Percentiles rank a stretch among this genome's conserved stretches.
Evolutionary conservation across 2,113 vertebrate genomes (phyloP).

Genomic region (Sinocyclocheilus maitianheensis): DNA sequence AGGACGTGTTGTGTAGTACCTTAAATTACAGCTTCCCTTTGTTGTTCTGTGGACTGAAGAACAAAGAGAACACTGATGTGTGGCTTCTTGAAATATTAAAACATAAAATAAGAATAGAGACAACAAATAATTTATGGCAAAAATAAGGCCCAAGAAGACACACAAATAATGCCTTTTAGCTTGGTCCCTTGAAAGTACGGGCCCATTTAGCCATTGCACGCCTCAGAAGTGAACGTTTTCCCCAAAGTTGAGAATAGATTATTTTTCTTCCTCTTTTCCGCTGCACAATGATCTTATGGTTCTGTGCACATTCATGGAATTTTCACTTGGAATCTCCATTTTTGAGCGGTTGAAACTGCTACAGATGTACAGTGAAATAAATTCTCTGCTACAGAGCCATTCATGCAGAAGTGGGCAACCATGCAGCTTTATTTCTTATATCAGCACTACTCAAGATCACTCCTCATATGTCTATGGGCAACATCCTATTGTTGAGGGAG

Average conservation of each 20-base stretch:
- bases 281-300: constrained; percentile 60
- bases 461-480: constrained; percentile 63
- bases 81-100: constrained; percentile 74
- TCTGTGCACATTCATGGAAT: constrained; percentile 53
- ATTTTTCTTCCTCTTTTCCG: constrained; percentile 32
- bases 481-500: constrained; percentile 47
- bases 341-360: constrained; percentile 41
- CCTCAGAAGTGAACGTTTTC: not conserved
- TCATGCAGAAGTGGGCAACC: constrained; percentile 64
- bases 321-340: constrained; percentile 56
- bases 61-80: constrained; percentile 66
- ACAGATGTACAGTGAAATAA: constrained; percentile 50
- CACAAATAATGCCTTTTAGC: constrained; percentile 69
- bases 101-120: constrained; percentile 64
- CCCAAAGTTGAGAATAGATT: not conserved
- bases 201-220: not conserved
- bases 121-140: constrained; percentile 74
- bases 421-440: constrained; percentile 66
- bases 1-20: not conserved
- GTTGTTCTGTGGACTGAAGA: constrained; percentile 54
- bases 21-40: constrained; percentile 34
- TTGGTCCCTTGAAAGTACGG: not conserved
- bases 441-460: constrained; percentile 68
- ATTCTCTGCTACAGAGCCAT: constrained; percentile 47
- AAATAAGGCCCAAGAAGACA: constrained; percentile 66